A percentile compares a stretch with the other conserved stretches of the same genome.
Conservation (phyloP, 2,113 vertebrate genomes). For the Trinectes maculatus region DNA sequence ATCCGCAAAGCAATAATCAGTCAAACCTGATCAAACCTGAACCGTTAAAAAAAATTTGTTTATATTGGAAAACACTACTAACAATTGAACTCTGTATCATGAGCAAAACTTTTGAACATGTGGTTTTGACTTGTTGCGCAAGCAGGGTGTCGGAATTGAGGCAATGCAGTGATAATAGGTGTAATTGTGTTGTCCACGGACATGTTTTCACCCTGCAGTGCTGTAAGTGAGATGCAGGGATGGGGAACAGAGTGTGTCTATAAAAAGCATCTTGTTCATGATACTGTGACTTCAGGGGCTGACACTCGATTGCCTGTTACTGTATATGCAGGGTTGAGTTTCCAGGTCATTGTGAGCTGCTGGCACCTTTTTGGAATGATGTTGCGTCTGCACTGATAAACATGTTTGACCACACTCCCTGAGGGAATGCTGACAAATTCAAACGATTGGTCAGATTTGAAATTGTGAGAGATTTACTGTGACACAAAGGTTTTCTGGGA, state of each 20-base stretch:
- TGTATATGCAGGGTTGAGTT: slow-evolving; percentile 19
- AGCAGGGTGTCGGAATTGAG: not conserved
- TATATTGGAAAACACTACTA: not conserved
- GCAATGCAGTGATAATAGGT: not conserved
- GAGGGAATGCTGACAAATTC: slow-evolving; percentile 18
- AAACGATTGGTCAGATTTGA: not conserved
- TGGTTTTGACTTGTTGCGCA: not conserved
- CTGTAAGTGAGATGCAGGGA: not conserved
- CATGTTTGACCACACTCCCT: slow-evolving; percentile 9
- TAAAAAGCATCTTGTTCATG: not conserved
- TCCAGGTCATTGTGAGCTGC: slow-evolving; percentile 24
- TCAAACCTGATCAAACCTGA: not conserved
- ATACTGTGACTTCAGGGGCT: not conserved
- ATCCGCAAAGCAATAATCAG: not conserved
- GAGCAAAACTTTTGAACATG: not conserved
- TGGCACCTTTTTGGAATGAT: slow-evolving; percentile 14
- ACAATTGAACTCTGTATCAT: too few relatives aligned
- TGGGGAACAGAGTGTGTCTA: not conserved
- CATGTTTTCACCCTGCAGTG: not conserved
- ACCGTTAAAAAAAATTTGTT: not conserved
- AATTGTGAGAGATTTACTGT: slow-evolving; percentile 18
- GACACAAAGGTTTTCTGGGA: slow-evolving; percentile 13
- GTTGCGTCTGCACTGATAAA: not conserved
- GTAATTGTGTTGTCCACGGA: not conserved
- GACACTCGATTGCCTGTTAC: not conserved